Evolutionary conservation across 30 jellyfish, hydroid and myxozoan genomes (phyloP).

Genomic region (Turritopsis dohrnii): DNA sequence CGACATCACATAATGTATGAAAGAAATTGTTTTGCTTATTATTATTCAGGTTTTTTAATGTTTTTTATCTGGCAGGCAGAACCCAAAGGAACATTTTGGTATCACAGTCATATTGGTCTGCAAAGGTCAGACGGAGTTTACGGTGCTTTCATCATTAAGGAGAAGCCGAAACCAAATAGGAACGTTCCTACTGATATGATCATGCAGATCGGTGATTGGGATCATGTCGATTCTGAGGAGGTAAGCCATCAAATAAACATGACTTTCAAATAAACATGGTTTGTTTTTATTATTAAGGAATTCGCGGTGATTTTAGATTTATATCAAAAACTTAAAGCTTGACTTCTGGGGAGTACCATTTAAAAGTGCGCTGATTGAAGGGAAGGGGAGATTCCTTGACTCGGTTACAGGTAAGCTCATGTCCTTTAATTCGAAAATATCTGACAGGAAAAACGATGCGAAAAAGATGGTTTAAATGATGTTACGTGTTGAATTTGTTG

Average conservation of each 20-base stretch:
- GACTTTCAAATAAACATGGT: background rate
- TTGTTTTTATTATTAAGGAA: background rate
- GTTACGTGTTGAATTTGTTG: too few species aligned
- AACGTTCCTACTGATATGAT: constrained; percentile 48
- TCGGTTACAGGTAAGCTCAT: constrained; percentile 61
- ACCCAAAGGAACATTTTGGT: constrained; percentile 94
- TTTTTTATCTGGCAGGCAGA: constrained; percentile 47
- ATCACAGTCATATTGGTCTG: constrained; percentile 87
- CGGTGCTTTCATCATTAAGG: constrained; percentile 80
- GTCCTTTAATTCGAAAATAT: too few species aligned
- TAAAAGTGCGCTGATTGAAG: constrained; percentile 81
- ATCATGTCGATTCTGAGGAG: constrained; percentile 72
- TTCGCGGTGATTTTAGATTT: background rate
- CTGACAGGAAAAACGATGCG: too few species aligned
- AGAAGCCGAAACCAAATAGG: constrained; percentile 49
- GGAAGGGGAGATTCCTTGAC: constrained; percentile 68
- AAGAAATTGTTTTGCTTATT: background rate
- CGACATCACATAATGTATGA: background rate
- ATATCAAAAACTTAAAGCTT: background rate
- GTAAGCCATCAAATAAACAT: constrained; percentile 24
- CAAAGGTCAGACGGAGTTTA: constrained; percentile 77
- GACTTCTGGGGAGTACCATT: constrained; percentile 84
- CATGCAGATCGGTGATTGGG: constrained; percentile 96
- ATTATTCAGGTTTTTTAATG: too few species aligned
- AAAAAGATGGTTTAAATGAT: too few species aligned